Evolutionary conservation across 2,113 vertebrate genomes (phyloP), one percentile per base, ranked within the genome.

Genomic region (Zapus hudsonius): DNA sequence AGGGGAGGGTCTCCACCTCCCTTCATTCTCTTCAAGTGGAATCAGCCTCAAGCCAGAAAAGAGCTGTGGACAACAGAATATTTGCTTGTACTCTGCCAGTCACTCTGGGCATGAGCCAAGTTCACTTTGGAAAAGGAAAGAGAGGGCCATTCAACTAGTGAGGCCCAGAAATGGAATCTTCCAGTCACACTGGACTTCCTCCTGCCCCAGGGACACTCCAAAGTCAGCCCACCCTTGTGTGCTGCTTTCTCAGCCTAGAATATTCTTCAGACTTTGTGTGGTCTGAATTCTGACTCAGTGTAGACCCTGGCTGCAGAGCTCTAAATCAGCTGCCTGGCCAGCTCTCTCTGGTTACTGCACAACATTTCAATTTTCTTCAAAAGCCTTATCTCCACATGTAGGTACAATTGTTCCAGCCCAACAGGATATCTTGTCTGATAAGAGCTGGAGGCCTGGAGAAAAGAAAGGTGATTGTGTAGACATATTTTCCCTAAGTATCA

Each of bases 351-450:
- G 22, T 5, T 29, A 42, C 72, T 38, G 5, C 7, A 38, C 29
- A 42, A 44, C 76, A 36, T 78, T 87, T 84, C 22, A 66, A 70
- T 95, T 93, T 79, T 76, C 92, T 84, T 78, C 87, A 76, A 91
- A 82, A 36, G 29, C 61, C 76, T 95, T 91, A 87, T 95, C 90
- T 6, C 44, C 55, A 40, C 66, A 13, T 61, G 70, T 55, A 91
- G 91, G 84, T 63, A 7, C 66, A 61, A 81, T 81, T 87, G 67
- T 72, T 87, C 61, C 86, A 57, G 31, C 40, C 38, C 17, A 73
- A 91, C 92, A 94, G 67, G 70, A 64, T 91, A 83, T 76, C 93
- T 92, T 0, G 33, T 67, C 84, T 69, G 93, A 87, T 92, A 93
- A 95, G 87, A 82, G 44, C 84, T 80, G 36, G 22, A 52, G 84